These are phyloP conservation scores for Acomys russatus DNA, from an alignment of 2,797 vertebrate genomes.

Conservation along the genomic window DNA sequence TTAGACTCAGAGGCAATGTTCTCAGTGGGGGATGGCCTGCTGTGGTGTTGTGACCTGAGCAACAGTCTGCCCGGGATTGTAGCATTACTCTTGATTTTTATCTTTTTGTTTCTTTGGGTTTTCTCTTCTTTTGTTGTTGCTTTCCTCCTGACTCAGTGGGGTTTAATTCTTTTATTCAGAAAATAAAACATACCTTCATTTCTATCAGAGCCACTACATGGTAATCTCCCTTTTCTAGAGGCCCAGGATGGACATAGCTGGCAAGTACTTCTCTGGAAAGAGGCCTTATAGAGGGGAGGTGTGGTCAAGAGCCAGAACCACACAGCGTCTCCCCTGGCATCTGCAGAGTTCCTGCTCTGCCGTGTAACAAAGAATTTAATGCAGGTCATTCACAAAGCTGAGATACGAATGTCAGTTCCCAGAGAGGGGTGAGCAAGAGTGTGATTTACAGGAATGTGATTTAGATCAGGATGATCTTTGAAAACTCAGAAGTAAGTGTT, in stretches of 20 bases:
- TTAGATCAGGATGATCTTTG: neutral
- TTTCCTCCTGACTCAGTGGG: neutral
- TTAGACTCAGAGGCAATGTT: neutral
- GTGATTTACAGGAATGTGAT: too few relatives aligned
- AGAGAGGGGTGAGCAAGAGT: neutral
- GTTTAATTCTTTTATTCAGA: neutral
- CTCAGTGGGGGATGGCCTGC: neutral
- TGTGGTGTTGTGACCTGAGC: neutral
- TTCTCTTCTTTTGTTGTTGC: neutral
- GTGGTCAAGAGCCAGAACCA: neutral
- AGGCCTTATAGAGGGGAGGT: neutral
- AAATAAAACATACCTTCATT: neutral
- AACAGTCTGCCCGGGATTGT: neutral
- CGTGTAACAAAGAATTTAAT: neutral
- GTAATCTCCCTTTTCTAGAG: neutral
- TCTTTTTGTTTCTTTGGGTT: neutral
- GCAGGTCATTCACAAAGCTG: neutral
- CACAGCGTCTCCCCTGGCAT: rapidly evolving
- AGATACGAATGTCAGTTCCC: too few relatives aligned
- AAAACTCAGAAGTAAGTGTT: neutral
- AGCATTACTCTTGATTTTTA: neutral
- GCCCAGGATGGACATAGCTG: neutral
- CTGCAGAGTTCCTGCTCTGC: too few relatives aligned
- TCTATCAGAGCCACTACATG: neutral
- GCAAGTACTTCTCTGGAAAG: neutral